A percentile compares a stretch with the other conserved stretches of the same genome.
phyloP scores from a whole-genome alignment of 2,888 invertebrate genomes.

The Micropterix aruncella region DNA sequence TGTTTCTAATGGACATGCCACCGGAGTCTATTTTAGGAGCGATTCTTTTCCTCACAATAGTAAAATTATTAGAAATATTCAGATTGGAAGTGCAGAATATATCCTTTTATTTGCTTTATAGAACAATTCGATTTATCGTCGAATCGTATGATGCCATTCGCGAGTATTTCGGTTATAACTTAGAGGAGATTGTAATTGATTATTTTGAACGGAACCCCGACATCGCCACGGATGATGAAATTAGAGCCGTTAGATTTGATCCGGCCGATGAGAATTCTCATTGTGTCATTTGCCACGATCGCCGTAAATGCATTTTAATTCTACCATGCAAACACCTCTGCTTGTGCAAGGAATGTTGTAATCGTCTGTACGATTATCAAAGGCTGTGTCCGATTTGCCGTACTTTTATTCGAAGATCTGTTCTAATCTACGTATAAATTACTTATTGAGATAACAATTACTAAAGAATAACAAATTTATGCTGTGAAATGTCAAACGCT shows the following conservation, averaged over 20 bases:
- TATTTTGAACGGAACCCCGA: background rate
- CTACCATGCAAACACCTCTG: constrained; percentile 42
- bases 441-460: no score
- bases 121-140: no score
- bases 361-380: constrained; percentile 32
- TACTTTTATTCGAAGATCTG: constrained; percentile 37
- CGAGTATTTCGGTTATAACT: background rate
- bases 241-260: constrained; percentile 14
- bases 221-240: background rate
- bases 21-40: background rate
- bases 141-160: background rate
- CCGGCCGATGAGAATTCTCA: constrained; percentile 19
- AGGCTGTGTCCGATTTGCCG: constrained; percentile 40
- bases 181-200: background rate
- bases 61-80: background rate
- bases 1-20: background rate
- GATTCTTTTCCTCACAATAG: background rate
- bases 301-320: constrained; percentile 38
- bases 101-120: no score
- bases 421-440: constrained; percentile 40
- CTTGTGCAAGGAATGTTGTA: constrained; percentile 35
- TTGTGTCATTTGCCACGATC: constrained; percentile 41
- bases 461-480: no score
- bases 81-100: no score
- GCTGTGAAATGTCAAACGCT: no score